Conservation (phyloP, 2,888 invertebrate genomes). For the Acanthosoma haemorrhoidale region DNA sequence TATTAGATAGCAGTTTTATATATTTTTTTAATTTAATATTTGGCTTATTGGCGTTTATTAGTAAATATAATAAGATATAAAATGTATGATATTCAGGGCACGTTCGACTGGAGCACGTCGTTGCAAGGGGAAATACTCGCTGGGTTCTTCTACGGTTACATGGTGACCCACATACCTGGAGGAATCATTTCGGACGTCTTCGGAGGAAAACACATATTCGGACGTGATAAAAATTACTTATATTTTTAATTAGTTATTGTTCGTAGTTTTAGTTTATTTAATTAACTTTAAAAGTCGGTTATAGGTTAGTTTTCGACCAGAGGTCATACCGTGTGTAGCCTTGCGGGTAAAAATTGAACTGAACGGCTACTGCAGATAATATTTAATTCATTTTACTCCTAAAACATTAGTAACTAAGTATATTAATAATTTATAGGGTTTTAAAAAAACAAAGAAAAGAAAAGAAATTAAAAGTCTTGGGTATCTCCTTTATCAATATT, state of each 20-base stretch:
- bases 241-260: background rate
- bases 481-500: no score
- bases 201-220: constrained; percentile 32
- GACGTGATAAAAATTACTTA: constrained; percentile 3
- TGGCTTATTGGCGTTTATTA: no score
- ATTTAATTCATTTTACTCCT: no score
- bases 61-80: background rate
- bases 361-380: no score
- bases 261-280: background rate
- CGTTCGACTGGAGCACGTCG: constrained; percentile 27
- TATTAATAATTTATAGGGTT: no score
- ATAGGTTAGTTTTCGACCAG: no score
- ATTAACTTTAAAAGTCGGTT: background rate
- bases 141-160: constrained; percentile 29
- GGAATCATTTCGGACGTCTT: constrained; percentile 30
- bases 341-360: no score
- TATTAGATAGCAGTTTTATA: background rate
- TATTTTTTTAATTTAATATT: background rate
- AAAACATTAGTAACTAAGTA: no score
- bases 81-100: constrained; percentile 19
- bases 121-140: constrained; percentile 26
- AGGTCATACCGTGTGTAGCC: no score
- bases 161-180: constrained; percentile 30
- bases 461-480: no score
- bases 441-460: no score